A percentile compares a stretch with the other conserved stretches of the same genome.
Conservation (phyloP, 2,113 vertebrate species). For the Vulpes vulpes region DNA sequence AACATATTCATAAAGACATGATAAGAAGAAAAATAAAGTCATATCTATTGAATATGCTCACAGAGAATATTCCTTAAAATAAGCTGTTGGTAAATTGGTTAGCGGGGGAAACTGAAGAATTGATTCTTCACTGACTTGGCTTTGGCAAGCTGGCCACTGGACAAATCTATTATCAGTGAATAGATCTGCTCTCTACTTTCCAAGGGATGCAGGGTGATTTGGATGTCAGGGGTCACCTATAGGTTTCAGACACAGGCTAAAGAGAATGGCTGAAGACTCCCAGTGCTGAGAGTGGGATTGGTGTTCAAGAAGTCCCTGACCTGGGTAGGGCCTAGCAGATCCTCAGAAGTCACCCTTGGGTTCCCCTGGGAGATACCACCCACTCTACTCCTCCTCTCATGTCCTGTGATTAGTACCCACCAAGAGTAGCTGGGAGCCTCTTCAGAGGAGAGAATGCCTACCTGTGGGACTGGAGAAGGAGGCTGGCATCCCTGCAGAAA, state of each 20-base stretch:
- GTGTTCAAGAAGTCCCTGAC: background rate
- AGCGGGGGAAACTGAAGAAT: background rate
- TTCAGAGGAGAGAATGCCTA: background rate
- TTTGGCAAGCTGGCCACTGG: background rate
- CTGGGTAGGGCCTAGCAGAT: background rate
- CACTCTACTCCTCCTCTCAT: too few relatives aligned
- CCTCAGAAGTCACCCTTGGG: background rate
- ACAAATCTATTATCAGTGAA: background rate
- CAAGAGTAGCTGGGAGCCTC: background rate
- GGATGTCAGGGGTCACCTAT: background rate
- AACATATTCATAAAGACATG: background rate
- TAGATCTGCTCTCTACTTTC: background rate
- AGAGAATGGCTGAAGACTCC: background rate
- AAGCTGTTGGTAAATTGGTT: background rate
- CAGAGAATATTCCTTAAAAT: background rate
- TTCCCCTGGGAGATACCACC: background rate
- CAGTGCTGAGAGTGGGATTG: background rate
- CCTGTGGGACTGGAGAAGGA: background rate
- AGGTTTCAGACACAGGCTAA: background rate
- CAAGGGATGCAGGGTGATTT: background rate
- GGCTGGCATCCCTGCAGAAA: slow-evolving; percentile 9
- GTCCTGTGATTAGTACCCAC: background rate
- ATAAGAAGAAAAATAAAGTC: background rate
- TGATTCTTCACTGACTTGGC: background rate
- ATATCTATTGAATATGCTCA: background rate